phyloP scores from a whole-genome alignment of 2,797 vertebrate genomes.

The Anomalospiza imberbis region DNA sequence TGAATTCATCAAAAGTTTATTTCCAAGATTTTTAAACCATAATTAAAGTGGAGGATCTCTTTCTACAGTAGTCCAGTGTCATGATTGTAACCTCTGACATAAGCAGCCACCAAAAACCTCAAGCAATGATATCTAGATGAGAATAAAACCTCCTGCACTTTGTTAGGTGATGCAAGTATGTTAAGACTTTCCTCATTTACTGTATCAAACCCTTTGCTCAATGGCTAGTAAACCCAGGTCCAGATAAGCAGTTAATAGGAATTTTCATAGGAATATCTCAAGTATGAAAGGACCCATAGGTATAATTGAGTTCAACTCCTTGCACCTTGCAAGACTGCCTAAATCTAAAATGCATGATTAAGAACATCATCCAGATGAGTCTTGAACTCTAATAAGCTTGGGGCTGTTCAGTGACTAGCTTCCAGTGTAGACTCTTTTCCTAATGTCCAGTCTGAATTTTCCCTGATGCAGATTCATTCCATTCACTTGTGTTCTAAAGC shows the following conservation, averaged over 20 bases:
- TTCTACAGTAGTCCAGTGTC: background rate
- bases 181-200: background rate
- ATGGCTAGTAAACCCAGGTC: background rate
- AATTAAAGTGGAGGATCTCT: background rate
- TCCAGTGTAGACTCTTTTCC: background rate
- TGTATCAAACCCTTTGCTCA: background rate
- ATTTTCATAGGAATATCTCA: background rate
- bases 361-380: no score
- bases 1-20: background rate
- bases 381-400: background rate
- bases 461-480: background rate
- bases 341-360: background rate
- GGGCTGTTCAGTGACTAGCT: background rate
- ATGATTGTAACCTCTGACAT: background rate
- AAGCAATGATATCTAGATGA: background rate
- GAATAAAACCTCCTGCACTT: background rate
- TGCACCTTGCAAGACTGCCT: background rate
- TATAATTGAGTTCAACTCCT: accelerated
- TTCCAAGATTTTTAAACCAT: background rate
- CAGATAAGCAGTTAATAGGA: background rate
- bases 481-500: background rate
- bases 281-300: accelerated
- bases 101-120: background rate
- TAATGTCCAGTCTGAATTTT: background rate
- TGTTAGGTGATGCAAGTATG: background rate